Evolutionary conservation across 2,888 invertebrate species (phyloP), one percentile per base, ranked within the genome.

Genomic region (Acanthosepion pharaonis): DNA sequence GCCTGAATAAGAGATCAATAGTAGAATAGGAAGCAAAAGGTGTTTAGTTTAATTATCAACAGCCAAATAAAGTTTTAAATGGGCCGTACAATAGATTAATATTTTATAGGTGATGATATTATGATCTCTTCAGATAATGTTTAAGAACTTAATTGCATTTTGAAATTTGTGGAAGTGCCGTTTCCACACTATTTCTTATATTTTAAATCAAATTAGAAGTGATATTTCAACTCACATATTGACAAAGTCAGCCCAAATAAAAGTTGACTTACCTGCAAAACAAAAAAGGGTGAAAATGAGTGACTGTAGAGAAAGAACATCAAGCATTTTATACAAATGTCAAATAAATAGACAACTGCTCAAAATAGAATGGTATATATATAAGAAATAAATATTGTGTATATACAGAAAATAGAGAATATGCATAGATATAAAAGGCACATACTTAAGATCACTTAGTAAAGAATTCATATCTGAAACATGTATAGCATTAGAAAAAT

Each of bases 231-330:
- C 78, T 78, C n/a, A 78, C 78, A 1, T 78, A 11, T 78, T 33
- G 78, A 78, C 33, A 11, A 78, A 78, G 42, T 42, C 42, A 2
- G 42, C 78, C 9, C 15, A 33, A 23, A 78, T 15, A 23, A 78
- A 78, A 78, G 78, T n/a, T 78, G n/a, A 78, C 78, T 78, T 78
- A 78, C 78, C 78, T 78, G 78, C 11, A 78, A 78, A n/a, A 78
- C 15, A 78, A 15, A 78, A 78, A 78, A 3, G 28, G 28, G 25
- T 25, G 33, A 78, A 78, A 28, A 78, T 18, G 18, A 78, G 18
- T 78, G n/a, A 78, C 8, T 28, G 78, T 3, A 78, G 78, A 18
- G 78, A 15, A n/a, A n/a, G 11, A n/a, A 15, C n/a, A n/a, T n/a
- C n/a, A 78, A 78, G n/a, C 0, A n/a, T 9, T 15, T n/a, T n/a